Conservation (phyloP, 1,140 invertebrate genomes). For the Ptiloglossa arizonensis region DNA sequence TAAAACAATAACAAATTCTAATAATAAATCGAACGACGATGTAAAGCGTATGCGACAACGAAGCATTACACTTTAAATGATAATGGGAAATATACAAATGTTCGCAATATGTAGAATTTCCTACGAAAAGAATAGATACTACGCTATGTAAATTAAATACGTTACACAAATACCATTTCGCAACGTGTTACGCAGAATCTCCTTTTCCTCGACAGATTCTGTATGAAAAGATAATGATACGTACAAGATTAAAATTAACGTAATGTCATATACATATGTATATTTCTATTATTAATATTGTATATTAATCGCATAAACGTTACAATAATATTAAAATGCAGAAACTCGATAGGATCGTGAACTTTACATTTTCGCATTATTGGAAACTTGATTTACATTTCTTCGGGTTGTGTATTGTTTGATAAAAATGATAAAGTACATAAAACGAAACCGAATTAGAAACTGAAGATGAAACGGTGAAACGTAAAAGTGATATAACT, state of each 20-base stretch:
- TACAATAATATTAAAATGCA: constrained; percentile 27
- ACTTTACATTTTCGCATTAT: not conserved
- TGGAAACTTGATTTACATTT: not conserved
- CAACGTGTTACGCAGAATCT: not conserved
- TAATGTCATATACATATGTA: constrained; percentile 8
- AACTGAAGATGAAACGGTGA: too few relatives aligned
- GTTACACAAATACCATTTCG: not conserved
- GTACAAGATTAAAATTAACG: not conserved
- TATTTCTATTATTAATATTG: constrained; percentile 6
- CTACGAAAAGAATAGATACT: not conserved
- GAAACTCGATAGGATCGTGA: not conserved
- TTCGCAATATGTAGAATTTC: not conserved
- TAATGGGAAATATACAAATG: constrained; percentile 43
- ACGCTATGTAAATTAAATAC: constrained; percentile 5
- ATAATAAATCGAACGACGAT: not conserved
- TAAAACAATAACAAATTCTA: constrained; percentile 36
- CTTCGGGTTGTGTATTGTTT: not conserved
- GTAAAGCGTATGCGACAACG: not conserved
- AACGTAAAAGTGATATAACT: not conserved
- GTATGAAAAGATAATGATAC: not conserved
- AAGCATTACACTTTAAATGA: constrained; percentile 16
- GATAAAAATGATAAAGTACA: not conserved
- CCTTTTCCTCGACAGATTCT: not conserved
- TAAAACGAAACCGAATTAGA: not conserved
- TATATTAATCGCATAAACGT: not conserved